Conservation (phyloP, 2,797 vertebrate species). For the Mastacembelus armatus region DNA sequence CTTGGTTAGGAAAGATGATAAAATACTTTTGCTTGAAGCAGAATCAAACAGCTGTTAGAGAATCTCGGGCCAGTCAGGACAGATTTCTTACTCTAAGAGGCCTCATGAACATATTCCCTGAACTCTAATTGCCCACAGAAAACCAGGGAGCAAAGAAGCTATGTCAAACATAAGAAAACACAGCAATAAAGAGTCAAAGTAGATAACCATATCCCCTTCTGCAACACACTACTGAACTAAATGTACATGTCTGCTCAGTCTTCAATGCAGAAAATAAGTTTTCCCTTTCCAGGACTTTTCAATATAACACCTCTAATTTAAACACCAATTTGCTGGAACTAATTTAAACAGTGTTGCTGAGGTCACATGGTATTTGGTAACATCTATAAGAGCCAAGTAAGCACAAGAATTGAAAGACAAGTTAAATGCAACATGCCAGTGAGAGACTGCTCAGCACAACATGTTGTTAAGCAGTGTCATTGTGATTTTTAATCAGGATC, state of each 20-base stretch:
- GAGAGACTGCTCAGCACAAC: background rate
- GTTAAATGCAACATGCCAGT: background rate
- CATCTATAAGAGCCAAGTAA: conserved; percentile 9
- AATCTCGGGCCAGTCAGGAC: conserved; percentile 21
- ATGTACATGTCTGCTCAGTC: too few species aligned
- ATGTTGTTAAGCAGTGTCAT: background rate
- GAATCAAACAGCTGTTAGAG: background rate
- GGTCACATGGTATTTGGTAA: conserved; percentile 3
- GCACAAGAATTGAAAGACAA: background rate
- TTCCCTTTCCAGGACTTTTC: too few species aligned
- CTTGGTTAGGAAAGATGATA: background rate
- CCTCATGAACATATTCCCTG: conserved; percentile 11
- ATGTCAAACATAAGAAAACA: too few species aligned
- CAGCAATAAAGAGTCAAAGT: too few species aligned
- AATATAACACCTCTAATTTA: background rate
- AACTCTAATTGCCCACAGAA: background rate
- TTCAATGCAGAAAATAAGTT: too few species aligned
- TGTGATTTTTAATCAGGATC: conserved; percentile 4
- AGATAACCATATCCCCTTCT: too few species aligned
- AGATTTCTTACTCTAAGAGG: conserved; percentile 12
- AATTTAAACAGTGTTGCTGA: background rate
- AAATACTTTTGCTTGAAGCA: conserved; percentile 7
- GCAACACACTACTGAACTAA: too few species aligned
- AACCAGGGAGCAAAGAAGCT: background rate
- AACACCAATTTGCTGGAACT: background rate